phyloP scores from a whole-genome alignment of 2,797 vertebrate genomes.

The Scomberomorus guttatus region DNA sequence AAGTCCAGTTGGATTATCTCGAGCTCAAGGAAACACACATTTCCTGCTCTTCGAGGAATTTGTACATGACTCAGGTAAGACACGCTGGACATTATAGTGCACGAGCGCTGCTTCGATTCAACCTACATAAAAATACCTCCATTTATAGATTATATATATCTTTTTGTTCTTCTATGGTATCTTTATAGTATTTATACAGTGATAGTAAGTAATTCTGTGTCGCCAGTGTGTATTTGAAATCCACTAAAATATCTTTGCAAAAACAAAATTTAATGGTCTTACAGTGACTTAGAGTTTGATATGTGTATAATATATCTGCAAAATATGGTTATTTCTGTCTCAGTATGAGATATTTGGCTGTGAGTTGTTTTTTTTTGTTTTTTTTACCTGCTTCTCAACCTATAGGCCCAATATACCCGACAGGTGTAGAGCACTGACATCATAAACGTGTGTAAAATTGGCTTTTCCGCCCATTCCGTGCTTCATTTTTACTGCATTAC shows the following conservation, averaged over 20 bases:
- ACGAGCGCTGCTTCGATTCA: not conserved
- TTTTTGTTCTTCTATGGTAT: not conserved
- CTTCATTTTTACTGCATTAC: conserved; percentile 27
- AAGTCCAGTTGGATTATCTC: conserved; percentile 71
- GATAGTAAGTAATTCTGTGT: not conserved
- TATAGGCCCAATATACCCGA: too few species aligned
- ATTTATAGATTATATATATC: not conserved
- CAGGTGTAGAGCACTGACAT: too few species aligned
- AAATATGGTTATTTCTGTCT: not conserved
- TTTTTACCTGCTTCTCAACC: too few species aligned
- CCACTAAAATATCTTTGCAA: not conserved
- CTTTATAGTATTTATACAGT: not conserved
- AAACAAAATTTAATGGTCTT: not conserved
- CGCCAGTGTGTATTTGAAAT: not conserved
- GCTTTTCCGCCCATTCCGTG: not conserved
- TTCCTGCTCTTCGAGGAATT: conserved; percentile 26
- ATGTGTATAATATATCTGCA: not conserved
- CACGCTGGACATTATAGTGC: not conserved
- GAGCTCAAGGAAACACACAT: conserved; percentile 30
- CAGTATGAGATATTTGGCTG: not conserved
- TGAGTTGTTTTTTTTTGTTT: not conserved
- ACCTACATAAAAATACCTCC: not conserved
- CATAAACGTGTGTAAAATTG: not conserved
- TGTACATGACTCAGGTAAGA: conserved; percentile 63
- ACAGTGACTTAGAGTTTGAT: not conserved